A percentile compares a stretch with the other conserved stretches of the same genome.
These are phyloP conservation scores for Pterocles burchelli DNA, from an alignment of 2,113 vertebrate species.

Conservation along the genomic window DNA sequence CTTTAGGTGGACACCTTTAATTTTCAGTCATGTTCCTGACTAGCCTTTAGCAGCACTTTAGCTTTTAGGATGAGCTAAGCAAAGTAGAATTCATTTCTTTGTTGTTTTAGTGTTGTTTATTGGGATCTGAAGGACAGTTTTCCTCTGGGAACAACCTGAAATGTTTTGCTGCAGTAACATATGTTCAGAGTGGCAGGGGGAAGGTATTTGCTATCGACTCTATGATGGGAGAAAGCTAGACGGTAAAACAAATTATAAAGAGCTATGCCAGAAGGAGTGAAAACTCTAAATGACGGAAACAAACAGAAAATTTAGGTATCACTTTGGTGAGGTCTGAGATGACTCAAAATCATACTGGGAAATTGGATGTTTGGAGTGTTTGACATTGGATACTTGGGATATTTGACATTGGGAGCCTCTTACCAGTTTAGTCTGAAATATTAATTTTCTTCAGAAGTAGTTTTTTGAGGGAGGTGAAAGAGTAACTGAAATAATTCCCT, in stretches of 20 bases:
- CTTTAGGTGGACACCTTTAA: background rate
- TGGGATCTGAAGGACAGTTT: conserved; percentile 41
- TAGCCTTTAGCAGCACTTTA: background rate
- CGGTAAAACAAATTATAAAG: conserved; percentile 22
- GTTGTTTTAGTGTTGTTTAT: background rate
- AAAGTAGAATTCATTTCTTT: background rate
- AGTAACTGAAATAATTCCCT: background rate
- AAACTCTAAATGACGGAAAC: background rate
- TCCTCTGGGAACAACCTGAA: conserved; percentile 34
- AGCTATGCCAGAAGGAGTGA: background rate
- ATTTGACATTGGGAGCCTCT: background rate
- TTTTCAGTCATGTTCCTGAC: background rate
- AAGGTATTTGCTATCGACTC: background rate
- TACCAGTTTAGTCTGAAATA: background rate
- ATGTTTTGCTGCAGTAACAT: conserved; percentile 38
- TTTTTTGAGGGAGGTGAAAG: background rate
- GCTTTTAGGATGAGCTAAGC: conserved; percentile 3
- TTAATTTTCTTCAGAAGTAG: background rate
- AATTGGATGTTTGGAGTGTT: background rate
- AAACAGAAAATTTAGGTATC: background rate
- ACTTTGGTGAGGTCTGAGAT: background rate
- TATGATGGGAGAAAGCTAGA: background rate
- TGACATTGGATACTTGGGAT: background rate
- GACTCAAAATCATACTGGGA: background rate
- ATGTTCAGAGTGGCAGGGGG: background rate